Evolutionary conservation across 1,140 invertebrate genomes (phyloP).

Genomic region (Glomeris maerens): DNA sequence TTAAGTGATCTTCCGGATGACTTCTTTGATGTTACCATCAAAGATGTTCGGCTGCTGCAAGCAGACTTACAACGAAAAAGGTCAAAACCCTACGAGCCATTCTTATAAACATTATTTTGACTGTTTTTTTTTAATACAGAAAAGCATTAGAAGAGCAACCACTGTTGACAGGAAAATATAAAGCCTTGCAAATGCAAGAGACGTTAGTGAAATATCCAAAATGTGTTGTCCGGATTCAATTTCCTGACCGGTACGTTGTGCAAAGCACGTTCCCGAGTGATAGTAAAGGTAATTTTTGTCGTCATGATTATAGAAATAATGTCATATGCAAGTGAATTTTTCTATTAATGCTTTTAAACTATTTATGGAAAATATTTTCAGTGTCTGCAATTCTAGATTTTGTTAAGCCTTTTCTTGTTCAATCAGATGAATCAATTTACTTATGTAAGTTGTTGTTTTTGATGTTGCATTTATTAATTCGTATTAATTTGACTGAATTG

Average conservation of each 20-base stretch:
- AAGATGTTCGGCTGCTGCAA: conserved; percentile 55
- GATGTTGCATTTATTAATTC: conserved; percentile 8
- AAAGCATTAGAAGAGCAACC: conserved; percentile 42
- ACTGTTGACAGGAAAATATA: too few relatives aligned
- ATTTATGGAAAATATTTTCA: conserved; percentile 16
- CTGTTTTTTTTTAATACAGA: conserved; percentile 21
- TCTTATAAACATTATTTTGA: not conserved
- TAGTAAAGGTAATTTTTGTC: conserved; percentile 36
- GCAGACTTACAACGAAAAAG: conserved; percentile 47
- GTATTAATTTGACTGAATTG: conserved; percentile 17
- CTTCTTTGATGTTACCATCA: conserved; percentile 65
- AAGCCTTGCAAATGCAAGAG: conserved; percentile 47
- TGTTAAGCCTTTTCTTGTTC: conserved; percentile 46
- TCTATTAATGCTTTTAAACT: conserved; percentile 1
- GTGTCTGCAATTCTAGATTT: conserved; percentile 50
- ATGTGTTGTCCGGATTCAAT: conserved; percentile 59
- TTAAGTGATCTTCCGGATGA: conserved; percentile 56
- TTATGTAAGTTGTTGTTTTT: conserved; percentile 44
- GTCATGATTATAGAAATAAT: not conserved
- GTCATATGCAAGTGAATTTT: not conserved
- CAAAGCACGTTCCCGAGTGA: conserved; percentile 59
- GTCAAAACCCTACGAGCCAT: conserved; percentile 20
- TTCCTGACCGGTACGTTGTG: conserved; percentile 60
- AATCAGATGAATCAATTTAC: conserved; percentile 46
- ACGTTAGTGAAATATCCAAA: conserved; percentile 51